These are phyloP conservation scores for Clinocottus analis DNA, from an alignment of 2,113 vertebrate species.

Conservation along the genomic window DNA sequence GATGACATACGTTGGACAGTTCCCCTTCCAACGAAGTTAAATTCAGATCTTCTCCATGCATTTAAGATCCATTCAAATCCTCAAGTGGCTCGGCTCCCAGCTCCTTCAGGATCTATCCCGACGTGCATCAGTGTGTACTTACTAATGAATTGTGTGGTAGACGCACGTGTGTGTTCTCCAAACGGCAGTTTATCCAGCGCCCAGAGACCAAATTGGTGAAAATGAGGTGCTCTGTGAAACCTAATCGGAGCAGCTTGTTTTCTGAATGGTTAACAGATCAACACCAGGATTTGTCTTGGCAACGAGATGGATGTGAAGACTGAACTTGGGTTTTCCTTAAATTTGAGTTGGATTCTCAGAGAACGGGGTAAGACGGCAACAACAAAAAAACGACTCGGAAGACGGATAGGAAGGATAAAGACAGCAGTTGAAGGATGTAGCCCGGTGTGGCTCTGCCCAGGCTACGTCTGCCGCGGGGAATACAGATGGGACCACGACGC, in stretches of 20 bases:
- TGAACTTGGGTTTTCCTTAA: slow-evolving; percentile 8
- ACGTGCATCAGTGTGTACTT: not conserved
- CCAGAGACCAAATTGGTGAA: not conserved
- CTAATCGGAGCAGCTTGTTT: not conserved
- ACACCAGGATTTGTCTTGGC: not conserved
- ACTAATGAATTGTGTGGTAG: not conserved
- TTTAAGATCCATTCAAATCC: slow-evolving; percentile 1
- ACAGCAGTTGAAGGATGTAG: not conserved
- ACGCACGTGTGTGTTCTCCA: not conserved
- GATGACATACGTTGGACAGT: not conserved
- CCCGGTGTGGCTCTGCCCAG: slow-evolving; percentile 4
- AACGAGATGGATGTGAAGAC: not conserved
- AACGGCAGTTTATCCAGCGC: not conserved
- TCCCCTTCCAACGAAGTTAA: not conserved
- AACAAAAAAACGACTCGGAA: slow-evolving; percentile 5
- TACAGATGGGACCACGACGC: slow-evolving; percentile 39
- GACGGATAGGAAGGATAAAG: slow-evolving; percentile 6
- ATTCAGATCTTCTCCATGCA: not conserved
- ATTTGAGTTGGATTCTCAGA: not conserved
- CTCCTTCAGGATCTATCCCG: not conserved
- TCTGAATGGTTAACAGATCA: slow-evolving; percentile 7
- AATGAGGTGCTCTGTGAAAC: not conserved
- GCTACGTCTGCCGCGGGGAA: slow-evolving; percentile 15
- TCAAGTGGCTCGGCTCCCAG: not conserved
- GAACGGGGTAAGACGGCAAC: not conserved